Percentiles rank a stretch among this genome's conserved stretches.
These are phyloP conservation scores for Thereva unica DNA, from an alignment of 2,888 invertebrate species.

Conservation along the genomic window DNA sequence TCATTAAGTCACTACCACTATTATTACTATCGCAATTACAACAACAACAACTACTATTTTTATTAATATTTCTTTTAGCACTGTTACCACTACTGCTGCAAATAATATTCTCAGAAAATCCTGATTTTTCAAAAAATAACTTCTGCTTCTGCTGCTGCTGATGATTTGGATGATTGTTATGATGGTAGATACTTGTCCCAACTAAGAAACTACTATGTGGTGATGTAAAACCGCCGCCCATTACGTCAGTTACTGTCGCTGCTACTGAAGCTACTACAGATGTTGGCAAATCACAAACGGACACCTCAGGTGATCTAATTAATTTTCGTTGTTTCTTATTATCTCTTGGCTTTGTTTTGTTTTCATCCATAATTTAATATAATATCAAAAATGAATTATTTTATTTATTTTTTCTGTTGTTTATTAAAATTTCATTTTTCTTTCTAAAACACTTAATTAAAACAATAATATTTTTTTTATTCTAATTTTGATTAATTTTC, in stretches of 20 bases:
- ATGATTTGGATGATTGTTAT: not conserved
- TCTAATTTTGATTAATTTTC: conserved; percentile 20
- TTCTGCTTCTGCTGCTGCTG: conserved; percentile 12
- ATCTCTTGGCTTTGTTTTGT: conserved; percentile 13
- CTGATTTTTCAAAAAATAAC: conserved; percentile 7
- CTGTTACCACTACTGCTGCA: conserved; percentile 13
- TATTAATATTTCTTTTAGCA: not conserved
- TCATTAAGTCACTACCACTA: not conserved
- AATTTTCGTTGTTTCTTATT: conserved; percentile 40
- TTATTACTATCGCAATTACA: no score
- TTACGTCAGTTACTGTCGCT: conserved; percentile 48
- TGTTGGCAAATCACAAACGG: conserved; percentile 42
- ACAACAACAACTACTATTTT: no score
- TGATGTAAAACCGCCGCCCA: conserved; percentile 50
- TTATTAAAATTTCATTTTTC: not conserved
- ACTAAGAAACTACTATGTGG: conserved; percentile 33
- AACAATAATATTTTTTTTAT: not conserved
- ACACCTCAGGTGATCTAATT: conserved; percentile 43
- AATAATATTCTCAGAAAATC: conserved; percentile 10
- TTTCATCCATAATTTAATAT: conserved; percentile 35
- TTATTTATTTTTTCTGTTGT: conserved; percentile 2
- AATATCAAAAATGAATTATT: conserved; percentile 20
- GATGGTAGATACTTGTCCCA: conserved; percentile 1
- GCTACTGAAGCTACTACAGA: conserved; percentile 42
- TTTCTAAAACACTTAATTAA: not conserved